Evolutionary conservation across 2,888 invertebrate species (phyloP).

Genomic region (Polydesmus complanatus): DNA sequence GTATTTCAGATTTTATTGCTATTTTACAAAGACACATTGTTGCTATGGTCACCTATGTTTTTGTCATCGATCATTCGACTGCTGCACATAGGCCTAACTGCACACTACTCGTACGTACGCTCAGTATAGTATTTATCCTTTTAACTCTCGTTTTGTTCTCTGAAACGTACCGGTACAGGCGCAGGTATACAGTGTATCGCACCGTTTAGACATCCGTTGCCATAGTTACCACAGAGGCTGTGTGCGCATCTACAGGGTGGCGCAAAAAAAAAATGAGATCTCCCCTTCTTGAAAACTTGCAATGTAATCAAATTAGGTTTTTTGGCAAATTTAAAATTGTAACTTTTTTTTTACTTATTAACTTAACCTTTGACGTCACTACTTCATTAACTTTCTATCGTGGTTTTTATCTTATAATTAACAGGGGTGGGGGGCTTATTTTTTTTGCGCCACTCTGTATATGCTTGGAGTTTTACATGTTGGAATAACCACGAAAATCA

Average conservation of each 20-base stretch:
- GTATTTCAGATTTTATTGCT: background rate
- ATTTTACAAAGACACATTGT: background rate
- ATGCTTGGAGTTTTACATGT: too few species aligned
- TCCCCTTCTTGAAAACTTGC: too few species aligned
- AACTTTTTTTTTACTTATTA: background rate
- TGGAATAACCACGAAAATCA: too few species aligned
- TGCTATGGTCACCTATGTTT: background rate
- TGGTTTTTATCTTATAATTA: background rate
- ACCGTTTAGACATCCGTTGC: background rate
- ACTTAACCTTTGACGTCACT: background rate
- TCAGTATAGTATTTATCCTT: too few species aligned
- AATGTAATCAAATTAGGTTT: too few species aligned
- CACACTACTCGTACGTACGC: too few species aligned
- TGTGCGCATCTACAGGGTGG: background rate
- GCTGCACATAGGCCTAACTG: too few species aligned
- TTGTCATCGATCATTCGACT: background rate
- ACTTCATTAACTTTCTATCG: background rate
- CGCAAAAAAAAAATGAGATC: too few species aligned
- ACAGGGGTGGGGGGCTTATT: too few species aligned
- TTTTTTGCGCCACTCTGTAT: too few species aligned
- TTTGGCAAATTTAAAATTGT: too few species aligned
- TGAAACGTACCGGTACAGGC: background rate
- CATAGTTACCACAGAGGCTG: background rate
- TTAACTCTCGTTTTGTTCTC: too few species aligned
- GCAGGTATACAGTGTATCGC: background rate